Percentiles rank a stretch among this genome's conserved stretches.
These are phyloP conservation scores for Heliconius charithonia DNA, from an alignment of 2,888 invertebrate species.

Conservation along the genomic window DNA sequence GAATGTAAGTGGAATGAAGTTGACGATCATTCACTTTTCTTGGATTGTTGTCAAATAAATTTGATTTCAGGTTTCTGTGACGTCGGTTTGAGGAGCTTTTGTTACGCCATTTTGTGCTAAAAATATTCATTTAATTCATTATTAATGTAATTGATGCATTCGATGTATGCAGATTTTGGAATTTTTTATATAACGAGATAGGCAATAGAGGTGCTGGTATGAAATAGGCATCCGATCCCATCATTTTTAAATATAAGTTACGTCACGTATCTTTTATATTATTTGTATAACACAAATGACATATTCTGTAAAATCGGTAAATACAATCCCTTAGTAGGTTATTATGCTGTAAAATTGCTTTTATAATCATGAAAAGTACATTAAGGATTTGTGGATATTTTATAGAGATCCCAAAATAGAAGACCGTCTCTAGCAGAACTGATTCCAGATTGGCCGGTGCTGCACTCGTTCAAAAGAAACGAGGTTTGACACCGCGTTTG, in stretches of 20 bases:
- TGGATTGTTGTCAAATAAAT: constrained; percentile 69
- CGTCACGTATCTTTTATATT: background rate
- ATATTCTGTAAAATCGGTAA: background rate
- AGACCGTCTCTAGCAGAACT: constrained; percentile 96
- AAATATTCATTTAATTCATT: constrained; percentile 68
- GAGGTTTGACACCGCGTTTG: constrained; percentile 88
- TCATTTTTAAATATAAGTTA: background rate
- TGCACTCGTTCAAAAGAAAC: constrained; percentile 91
- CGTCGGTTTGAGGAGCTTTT: constrained; percentile 80
- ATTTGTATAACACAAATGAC: background rate
- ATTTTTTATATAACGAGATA: constrained; percentile 52
- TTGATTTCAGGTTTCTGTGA: constrained; percentile 77
- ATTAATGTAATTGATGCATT: constrained; percentile 79
- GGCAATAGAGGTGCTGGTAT: constrained; percentile 23
- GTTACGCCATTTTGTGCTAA: constrained; percentile 68
- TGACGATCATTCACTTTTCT: constrained; percentile 68
- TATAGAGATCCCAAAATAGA: constrained; percentile 85
- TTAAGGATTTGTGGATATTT: constrained; percentile 76
- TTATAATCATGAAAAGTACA: constrained; percentile 43
- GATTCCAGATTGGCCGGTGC: constrained; percentile 98
- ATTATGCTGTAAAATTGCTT: constrained; percentile 22
- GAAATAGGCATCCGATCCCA: background rate
- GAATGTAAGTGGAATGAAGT: constrained; percentile 82
- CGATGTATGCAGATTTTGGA: constrained; percentile 78
- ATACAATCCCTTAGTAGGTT: background rate